Conservation (phyloP, 1,140 invertebrate species). For the Ptiloglossa arizonensis region DNA sequence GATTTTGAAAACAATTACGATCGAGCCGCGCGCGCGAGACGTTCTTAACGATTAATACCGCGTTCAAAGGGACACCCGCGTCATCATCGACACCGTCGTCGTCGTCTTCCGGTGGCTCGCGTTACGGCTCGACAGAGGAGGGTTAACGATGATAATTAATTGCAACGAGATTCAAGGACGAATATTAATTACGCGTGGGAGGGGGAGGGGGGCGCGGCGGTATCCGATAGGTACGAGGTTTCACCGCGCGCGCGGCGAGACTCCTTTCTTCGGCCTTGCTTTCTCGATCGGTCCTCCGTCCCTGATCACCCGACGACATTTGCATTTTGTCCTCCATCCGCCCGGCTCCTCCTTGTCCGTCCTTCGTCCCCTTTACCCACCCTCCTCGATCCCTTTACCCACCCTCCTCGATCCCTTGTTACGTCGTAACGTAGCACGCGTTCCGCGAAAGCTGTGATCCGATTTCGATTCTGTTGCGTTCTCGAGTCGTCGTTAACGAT, state of each 20-base stretch:
- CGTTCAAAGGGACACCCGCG: background rate
- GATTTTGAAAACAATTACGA: slow-evolving; percentile 14
- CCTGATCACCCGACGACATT: too few species aligned
- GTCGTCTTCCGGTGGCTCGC: background rate
- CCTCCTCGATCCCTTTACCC: slow-evolving; percentile 29
- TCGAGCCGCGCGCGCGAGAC: background rate
- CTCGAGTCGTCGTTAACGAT: slow-evolving; percentile 61
- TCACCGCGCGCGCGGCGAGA: background rate
- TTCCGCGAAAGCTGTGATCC: slow-evolving; percentile 74
- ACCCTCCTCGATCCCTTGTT: slow-evolving; percentile 36
- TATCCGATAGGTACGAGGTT: too few species aligned
- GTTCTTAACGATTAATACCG: slow-evolving; percentile 1
- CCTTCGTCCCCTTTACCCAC: too few species aligned
- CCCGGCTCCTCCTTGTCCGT: too few species aligned
- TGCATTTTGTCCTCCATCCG: background rate
- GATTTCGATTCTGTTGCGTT: slow-evolving; percentile 64
- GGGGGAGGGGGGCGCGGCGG: too few species aligned
- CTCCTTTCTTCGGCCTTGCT: slow-evolving; percentile 45
- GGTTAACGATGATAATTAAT: slow-evolving; percentile 34
- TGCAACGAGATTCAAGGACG: slow-evolving; percentile 20
- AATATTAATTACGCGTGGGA: slow-evolving; percentile 10
- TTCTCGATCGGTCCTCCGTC: slow-evolving; percentile 55
- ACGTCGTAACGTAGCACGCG: slow-evolving; percentile 53
- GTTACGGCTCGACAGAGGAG: background rate
- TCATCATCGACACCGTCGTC: too few species aligned